phyloP scores from a whole-genome alignment of 2,797 vertebrate genomes.

The Cottoperca gobio region DNA sequence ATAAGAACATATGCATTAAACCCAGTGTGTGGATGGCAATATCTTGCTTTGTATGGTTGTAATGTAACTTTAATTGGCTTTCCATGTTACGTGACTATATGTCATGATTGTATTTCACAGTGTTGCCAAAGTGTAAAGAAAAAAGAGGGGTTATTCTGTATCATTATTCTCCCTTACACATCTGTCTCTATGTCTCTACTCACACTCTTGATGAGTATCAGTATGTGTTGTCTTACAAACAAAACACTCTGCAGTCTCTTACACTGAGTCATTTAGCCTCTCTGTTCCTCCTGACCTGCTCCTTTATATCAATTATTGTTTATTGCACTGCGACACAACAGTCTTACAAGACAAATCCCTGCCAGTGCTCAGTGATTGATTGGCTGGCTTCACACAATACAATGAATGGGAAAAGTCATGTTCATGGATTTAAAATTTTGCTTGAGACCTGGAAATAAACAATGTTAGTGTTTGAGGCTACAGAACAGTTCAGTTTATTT shows the following conservation, averaged over 20 bases:
- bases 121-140: neutral
- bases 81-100: constrained; percentile 13
- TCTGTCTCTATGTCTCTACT: constrained; percentile 4
- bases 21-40: neutral
- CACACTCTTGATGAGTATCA: constrained; percentile 30
- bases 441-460: constrained; percentile 3
- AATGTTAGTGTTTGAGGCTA: neutral
- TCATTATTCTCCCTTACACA: constrained; percentile 25
- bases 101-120: constrained; percentile 1
- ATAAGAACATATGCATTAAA: neutral
- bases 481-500: neutral
- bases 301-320: constrained; percentile 70
- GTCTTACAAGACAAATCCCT: constrained; percentile 49
- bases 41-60: neutral
- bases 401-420: constrained; percentile 3
- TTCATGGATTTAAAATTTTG: neutral
- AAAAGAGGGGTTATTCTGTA: neutral
- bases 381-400: constrained; percentile 10
- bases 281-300: constrained; percentile 39
- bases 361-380: constrained; percentile 45
- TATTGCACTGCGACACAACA: constrained; percentile 59
- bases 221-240: constrained; percentile 27
- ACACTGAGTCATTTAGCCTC: constrained; percentile 51
- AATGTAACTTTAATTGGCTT: neutral
- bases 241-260: constrained; percentile 53